These are phyloP conservation scores for Tholera decimalis DNA, from an alignment of 2,888 invertebrate genomes.

Conservation along the genomic window DNA sequence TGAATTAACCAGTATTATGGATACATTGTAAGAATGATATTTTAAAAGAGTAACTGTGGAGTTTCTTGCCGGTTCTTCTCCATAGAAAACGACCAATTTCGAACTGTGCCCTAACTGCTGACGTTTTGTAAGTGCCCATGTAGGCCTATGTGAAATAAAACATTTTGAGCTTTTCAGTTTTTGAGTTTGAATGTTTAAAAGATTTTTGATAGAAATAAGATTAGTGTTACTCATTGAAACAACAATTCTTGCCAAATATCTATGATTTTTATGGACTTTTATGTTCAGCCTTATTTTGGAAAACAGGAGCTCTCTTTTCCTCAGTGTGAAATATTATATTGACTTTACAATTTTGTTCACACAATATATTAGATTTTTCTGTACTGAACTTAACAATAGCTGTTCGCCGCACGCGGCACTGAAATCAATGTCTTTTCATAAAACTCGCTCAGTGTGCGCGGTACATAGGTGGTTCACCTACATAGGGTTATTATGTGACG, in stretches of 20 bases:
- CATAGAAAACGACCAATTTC: no score
- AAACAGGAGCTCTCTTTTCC: background rate
- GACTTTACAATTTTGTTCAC: slow-evolving; percentile 20
- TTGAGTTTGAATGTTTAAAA: slow-evolving; percentile 17
- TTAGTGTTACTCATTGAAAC: background rate
- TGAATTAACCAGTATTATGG: no score
- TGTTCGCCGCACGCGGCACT: slow-evolving; percentile 61
- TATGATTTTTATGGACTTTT: background rate
- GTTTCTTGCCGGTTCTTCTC: no score
- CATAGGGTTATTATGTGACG: slow-evolving; percentile 67
- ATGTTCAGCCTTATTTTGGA: background rate
- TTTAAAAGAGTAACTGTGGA: no score
- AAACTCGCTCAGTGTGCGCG: slow-evolving; percentile 58
- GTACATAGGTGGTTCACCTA: slow-evolving; percentile 72
- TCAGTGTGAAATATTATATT: slow-evolving; percentile 8
- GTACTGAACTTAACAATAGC: slow-evolving; percentile 61
- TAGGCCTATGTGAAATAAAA: no score
- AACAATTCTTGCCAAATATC: background rate
- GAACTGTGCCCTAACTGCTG: no score
- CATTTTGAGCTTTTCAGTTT: no score
- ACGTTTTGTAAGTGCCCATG: no score
- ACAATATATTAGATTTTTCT: slow-evolving; percentile 43
- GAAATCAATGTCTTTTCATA: slow-evolving; percentile 68
- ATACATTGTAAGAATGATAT: no score
- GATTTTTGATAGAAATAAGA: slow-evolving; percentile 10